Base-by-base conservation (phyloP, 2,888 invertebrate species). In the Chironomus riparius region DNA sequence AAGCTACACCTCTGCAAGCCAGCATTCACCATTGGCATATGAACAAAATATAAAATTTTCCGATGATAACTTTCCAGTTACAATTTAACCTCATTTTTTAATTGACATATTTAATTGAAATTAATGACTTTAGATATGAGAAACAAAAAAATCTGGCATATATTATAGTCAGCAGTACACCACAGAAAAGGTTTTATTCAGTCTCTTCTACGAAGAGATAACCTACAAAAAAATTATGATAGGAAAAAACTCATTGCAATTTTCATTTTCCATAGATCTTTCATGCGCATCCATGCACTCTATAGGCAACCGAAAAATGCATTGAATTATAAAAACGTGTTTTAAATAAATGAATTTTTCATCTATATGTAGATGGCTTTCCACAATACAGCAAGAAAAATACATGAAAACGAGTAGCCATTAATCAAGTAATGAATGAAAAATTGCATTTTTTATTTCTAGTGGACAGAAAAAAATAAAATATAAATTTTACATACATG, bases 351-450 rank as follows among this genome's bases (percentile, higher is more conserved):
- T 50, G 56, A 15, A 56, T n/a, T 56, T 56, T 56, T 80, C 80
- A 80, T 80, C 80, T 80, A 80, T 80, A 80, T 80, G 79, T 80
- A 80, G 80, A 80, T 80, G 80, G 80, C 71, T 71, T 71, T 56
- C 61, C 28, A 28, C 62, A 62, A 62, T 7, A 56, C 15, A 56
- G 56, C 56, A 56, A 28, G 28, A 28, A 24, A n/a, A n/a, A n/a
- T n/a, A n/a, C n/a, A 24, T 24, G 4, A 24, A 28, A 4, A 56
- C n/a, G 15, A 56, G 18, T 18, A 56, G 24, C 47, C 62, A 62
- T 73, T 73, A 47, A 28, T 73, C 12, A 73, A 73, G 38, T 22
- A 73, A 28, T 73, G 62, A 28, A 71, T 22, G 21, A 22, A 47
- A 56, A 71, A 73, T 15, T 18, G 28, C n/a, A 56, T 56, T 56